These are phyloP conservation scores for Austrofundulus limnaeus DNA, from an alignment of 2,113 vertebrate species.

Conservation along the genomic window DNA sequence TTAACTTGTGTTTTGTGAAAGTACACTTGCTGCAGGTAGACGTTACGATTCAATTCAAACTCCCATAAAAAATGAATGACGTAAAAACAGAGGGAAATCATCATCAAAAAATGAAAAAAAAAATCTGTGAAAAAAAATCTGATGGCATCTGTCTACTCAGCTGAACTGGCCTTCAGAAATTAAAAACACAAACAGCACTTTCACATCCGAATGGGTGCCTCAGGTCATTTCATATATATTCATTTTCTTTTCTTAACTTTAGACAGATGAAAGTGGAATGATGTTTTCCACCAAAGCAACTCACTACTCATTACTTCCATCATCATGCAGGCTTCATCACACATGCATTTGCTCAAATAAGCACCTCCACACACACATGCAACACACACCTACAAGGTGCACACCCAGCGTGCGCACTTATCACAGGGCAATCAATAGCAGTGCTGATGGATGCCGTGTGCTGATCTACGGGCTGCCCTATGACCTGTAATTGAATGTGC, in stretches of 20 bases:
- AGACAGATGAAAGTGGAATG: constrained; percentile 41
- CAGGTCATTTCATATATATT: not conserved
- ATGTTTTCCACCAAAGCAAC: constrained; percentile 24
- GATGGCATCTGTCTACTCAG: not conserved
- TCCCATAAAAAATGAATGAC: not conserved
- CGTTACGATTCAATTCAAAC: not conserved
- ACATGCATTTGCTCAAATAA: constrained; percentile 26
- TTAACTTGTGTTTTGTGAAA: not conserved
- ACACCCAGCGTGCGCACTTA: constrained; percentile 26
- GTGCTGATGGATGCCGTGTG: constrained; percentile 61
- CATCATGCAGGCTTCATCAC: not conserved
- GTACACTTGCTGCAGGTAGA: not conserved
- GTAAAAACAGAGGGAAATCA: not conserved
- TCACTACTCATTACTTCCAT: constrained; percentile 3
- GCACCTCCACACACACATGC: not conserved
- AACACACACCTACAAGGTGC: constrained; percentile 14
- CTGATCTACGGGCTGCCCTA: constrained; percentile 54
- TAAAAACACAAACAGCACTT: constrained; percentile 27
- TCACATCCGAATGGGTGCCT: not conserved
- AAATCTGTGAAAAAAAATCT: constrained; percentile 15
- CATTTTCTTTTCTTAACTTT: constrained; percentile 15
- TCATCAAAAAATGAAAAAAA: not conserved
- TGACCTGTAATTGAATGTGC: constrained; percentile 73
- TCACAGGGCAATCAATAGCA: constrained; percentile 52
- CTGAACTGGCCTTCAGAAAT: constrained; percentile 1